Conservation (phyloP, 2,797 vertebrate species). For the Lophius americanus region DNA sequence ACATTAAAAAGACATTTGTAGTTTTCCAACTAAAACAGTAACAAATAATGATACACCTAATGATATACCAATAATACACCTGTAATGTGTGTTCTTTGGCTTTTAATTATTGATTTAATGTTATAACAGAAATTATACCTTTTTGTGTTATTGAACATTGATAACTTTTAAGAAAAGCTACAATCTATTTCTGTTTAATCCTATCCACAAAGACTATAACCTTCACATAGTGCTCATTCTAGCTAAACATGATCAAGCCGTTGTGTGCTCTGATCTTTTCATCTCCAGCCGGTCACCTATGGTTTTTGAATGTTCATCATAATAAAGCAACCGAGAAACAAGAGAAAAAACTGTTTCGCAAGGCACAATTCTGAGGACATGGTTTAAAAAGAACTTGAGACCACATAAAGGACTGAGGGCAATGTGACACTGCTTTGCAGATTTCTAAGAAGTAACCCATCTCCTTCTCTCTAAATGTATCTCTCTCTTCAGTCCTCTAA, state of each 20-base stretch:
- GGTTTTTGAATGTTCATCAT: constrained; percentile 9
- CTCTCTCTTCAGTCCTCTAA: constrained; percentile 32
- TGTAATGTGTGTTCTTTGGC: constrained; percentile 28
- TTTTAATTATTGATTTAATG: constrained; percentile 45
- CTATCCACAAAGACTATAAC: constrained; percentile 3
- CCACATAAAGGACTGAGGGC: constrained; percentile 72
- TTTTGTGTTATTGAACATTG: constrained; percentile 9
- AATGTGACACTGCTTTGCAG: constrained; percentile 61
- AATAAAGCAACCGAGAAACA: constrained; percentile 41
- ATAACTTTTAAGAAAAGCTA: no score
- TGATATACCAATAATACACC: no score
- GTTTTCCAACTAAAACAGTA: no score
- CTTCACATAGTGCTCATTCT: constrained; percentile 7
- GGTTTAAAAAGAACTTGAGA: constrained; percentile 57
- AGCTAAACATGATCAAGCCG: constrained; percentile 3
- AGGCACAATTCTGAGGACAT: constrained; percentile 48
- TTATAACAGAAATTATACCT: constrained; percentile 43
- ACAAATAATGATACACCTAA: no score
- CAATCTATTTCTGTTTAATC: background rate
- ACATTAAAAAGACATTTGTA: no score
- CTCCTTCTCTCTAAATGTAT: constrained; percentile 44
- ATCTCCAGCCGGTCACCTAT: background rate
- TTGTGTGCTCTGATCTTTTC: background rate
- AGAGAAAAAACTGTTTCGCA: constrained; percentile 60
- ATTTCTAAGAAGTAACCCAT: constrained; percentile 69